A percentile compares a stretch with the other conserved stretches of the same genome.
Evolutionary conservation across 1,140 invertebrate genomes (phyloP).

Genomic region (Bombus picipes): DNA sequence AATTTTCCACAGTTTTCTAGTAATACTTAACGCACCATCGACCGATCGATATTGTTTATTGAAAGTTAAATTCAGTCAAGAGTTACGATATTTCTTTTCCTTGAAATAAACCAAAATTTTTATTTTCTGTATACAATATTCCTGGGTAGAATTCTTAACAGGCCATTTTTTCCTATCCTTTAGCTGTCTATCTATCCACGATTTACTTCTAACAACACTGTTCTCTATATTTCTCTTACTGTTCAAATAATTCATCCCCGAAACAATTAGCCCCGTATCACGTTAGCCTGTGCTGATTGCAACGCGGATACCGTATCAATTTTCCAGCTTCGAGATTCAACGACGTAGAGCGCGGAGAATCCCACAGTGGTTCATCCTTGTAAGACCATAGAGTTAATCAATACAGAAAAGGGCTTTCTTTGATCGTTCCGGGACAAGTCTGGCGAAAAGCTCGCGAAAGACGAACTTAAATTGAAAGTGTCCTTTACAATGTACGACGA

Average conservation of each 20-base stretch:
- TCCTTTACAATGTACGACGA: constrained; percentile 61
- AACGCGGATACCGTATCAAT: not conserved
- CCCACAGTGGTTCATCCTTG: constrained; percentile 12
- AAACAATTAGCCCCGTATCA: not conserved
- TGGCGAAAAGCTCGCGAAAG: constrained; percentile 60
- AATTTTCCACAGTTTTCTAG: not conserved
- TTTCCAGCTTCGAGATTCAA: not conserved
- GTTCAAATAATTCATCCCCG: not conserved
- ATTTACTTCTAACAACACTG: too few relatives aligned
- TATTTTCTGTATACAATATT: not conserved
- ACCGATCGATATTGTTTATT: too few relatives aligned
- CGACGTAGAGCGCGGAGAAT: not conserved
- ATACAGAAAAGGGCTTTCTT: constrained; percentile 60
- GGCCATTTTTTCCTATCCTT: too few relatives aligned
- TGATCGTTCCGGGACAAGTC: constrained; percentile 56
- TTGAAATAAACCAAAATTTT: not conserved
- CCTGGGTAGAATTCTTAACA: not conserved
- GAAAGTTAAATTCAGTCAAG: not conserved
- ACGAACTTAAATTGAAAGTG: constrained; percentile 74
- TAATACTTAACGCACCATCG: not conserved
- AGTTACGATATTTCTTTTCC: not conserved
- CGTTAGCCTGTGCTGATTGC: not conserved
- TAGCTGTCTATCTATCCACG: too few relatives aligned
- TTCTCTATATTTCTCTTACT: too few relatives aligned
- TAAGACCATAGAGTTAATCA: constrained; percentile 63